Evolutionary conservation across 2,113 vertebrate species (phyloP).

Genomic region (Erinaceus europaeus): DNA sequence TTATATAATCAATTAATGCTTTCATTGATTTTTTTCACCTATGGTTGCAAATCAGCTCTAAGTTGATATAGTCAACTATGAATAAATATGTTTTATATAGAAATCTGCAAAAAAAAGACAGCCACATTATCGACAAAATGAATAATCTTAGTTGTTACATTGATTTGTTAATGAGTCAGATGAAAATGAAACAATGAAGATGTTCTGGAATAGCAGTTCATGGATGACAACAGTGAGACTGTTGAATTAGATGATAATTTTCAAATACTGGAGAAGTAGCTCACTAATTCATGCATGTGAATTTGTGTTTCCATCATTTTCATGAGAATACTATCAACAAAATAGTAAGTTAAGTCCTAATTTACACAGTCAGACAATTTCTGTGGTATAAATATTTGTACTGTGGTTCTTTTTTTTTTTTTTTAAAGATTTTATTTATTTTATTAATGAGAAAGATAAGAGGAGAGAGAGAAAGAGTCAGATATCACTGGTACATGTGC

Average conservation of each 20-base stretch:
- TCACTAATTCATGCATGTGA: not conserved
- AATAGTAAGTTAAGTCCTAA: not conserved
- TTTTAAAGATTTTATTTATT: too few relatives aligned
- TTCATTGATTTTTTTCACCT: conserved; percentile 9
- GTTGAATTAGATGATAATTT: not conserved
- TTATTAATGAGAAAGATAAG: too few relatives aligned
- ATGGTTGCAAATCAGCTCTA: not conserved
- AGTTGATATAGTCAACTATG: not conserved
- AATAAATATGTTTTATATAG: not conserved
- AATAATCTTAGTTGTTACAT: not conserved
- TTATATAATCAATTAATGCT: not conserved
- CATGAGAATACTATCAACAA: not conserved
- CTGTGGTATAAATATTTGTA: not conserved
- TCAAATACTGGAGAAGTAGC: not conserved
- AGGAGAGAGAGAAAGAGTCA: too few relatives aligned
- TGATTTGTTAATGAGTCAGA: not conserved
- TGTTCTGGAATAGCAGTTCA: not conserved
- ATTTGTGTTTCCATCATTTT: not conserved
- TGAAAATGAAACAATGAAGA: not conserved
- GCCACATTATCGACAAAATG: not conserved
- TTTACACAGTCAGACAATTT: not conserved
- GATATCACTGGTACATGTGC: too few relatives aligned
- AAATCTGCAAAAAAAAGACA: not conserved
- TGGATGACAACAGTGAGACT: not conserved
- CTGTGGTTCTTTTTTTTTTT: not conserved